Evolutionary conservation across 2,113 vertebrate genomes (phyloP).

Genomic region (Vidua macroura): DNA sequence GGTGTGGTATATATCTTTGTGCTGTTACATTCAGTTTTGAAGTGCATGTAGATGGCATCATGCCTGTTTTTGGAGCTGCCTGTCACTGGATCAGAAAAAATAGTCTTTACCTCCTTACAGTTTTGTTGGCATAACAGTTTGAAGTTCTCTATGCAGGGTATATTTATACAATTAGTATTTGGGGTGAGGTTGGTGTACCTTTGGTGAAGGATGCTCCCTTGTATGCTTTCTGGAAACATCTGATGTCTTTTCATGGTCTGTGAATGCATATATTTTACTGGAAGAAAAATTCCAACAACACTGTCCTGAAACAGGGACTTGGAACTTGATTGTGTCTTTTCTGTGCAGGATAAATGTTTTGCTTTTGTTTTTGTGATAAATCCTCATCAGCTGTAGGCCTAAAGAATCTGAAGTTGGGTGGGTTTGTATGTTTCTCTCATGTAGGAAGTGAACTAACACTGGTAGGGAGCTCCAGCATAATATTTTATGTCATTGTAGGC

Average conservation of each 20-base stretch:
- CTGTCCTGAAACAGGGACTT: background rate
- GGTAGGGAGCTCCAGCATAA: background rate
- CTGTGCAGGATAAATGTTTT: background rate
- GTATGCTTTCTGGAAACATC: background rate
- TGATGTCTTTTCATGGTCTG: background rate
- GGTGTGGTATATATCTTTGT: background rate
- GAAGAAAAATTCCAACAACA: background rate
- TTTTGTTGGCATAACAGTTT: background rate
- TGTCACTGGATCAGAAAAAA: background rate
- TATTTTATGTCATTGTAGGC: background rate
- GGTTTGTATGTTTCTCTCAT: background rate
- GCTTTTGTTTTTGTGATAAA: background rate
- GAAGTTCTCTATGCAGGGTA: background rate
- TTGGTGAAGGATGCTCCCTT: background rate
- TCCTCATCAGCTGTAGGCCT: background rate
- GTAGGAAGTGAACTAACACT: background rate
- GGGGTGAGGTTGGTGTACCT: background rate
- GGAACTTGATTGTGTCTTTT: background rate
- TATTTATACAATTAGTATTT: background rate
- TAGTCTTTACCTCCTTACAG: background rate
- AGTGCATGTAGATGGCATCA: background rate
- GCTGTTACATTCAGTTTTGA: background rate
- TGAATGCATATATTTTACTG: background rate
- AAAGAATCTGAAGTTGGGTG: background rate
- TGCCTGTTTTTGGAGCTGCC: background rate